Evolutionary conservation across 2,113 vertebrate species (phyloP).

Genomic region (Cynocephalus volans): DNA sequence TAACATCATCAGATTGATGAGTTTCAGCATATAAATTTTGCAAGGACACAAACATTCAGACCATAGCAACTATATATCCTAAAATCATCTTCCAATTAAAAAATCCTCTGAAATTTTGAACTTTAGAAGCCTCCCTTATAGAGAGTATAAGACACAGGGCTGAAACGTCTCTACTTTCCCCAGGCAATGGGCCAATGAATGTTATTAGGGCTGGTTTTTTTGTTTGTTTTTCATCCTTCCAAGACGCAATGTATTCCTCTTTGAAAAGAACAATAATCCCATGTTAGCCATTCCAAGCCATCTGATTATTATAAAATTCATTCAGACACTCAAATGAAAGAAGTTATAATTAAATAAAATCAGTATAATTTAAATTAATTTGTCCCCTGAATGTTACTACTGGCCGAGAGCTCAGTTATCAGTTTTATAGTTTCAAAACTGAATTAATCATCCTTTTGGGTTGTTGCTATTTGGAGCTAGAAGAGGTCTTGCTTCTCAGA

Average conservation of each 20-base stretch:
- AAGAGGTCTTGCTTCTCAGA: not conserved
- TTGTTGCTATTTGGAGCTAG: not conserved
- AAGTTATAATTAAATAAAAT: conserved; percentile 25
- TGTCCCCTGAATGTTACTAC: not conserved
- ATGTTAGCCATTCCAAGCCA: not conserved
- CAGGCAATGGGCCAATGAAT: not conserved
- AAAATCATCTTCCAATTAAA: conserved; percentile 40
- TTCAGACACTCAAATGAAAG: conserved; percentile 19
- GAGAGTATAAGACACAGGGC: not conserved
- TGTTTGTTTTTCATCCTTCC: not conserved
- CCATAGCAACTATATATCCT: not conserved
- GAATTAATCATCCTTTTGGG: not conserved
- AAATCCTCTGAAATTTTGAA: not conserved
- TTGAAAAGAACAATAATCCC: not conserved
- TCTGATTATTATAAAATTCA: conserved; percentile 35
- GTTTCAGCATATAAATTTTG: not conserved
- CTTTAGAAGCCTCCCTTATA: not conserved
- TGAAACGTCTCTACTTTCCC: not conserved
- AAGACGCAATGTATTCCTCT: not conserved
- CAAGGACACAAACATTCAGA: not conserved
- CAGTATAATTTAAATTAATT: not conserved
- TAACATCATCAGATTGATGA: not conserved
- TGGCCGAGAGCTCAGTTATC: not conserved
- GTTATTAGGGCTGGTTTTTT: not conserved
- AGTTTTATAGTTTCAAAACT: not conserved